A percentile compares a stretch with the other conserved stretches of the same genome.
Conservation (phyloP, 2,888 invertebrate species). For the Heliconius erato region DNA sequence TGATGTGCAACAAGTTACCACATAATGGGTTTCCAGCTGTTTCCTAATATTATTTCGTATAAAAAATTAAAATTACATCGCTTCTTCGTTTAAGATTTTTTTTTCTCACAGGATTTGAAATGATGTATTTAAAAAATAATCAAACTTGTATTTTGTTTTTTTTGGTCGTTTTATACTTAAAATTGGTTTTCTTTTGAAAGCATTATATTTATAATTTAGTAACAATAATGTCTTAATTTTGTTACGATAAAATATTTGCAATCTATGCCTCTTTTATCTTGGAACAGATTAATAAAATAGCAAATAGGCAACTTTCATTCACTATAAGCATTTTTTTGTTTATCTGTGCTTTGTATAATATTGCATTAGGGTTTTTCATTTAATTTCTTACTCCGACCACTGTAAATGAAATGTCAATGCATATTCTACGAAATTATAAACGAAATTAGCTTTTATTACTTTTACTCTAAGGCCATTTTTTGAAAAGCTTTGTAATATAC, state of each 20-base stretch:
- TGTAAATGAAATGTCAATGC: constrained; percentile 14
- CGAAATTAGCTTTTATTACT: not conserved
- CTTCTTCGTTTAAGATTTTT: not conserved
- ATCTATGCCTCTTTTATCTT: constrained; percentile 1
- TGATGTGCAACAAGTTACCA: constrained; percentile 48
- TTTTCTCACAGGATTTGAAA: not conserved
- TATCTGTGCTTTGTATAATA: not conserved
- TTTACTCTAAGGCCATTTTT: not conserved
- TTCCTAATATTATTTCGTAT: constrained; percentile 34
- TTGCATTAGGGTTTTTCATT: constrained; percentile 16
- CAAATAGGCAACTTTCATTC: not conserved
- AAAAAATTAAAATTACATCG: not conserved
- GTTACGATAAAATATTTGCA: not conserved
- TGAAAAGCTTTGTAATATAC: constrained; percentile 1
- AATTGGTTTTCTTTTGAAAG: not conserved
- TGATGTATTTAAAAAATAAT: not conserved
- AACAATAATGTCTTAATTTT: not conserved
- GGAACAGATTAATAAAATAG: not conserved
- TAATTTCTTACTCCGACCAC: not conserved
- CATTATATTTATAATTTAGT: not conserved
- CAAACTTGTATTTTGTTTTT: not conserved
- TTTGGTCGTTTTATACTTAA: not conserved
- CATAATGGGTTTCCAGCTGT: constrained; percentile 39
- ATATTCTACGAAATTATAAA: not conserved
- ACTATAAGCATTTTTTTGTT: not conserved